Conservation (phyloP, 2,797 vertebrate species). For the Amphiprion clarkii region DNA sequence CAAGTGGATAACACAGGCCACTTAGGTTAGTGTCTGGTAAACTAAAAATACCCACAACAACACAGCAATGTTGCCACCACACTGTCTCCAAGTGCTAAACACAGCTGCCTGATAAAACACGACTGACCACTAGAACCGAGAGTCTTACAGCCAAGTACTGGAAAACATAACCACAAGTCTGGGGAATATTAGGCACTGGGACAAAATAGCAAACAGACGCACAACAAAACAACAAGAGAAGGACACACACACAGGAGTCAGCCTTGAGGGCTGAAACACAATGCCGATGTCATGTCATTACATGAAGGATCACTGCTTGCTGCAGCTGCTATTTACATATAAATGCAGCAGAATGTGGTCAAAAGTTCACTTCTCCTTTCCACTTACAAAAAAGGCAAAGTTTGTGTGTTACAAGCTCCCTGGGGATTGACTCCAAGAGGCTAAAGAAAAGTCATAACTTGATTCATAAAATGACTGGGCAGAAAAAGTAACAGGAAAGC, state of each 20-base stretch:
- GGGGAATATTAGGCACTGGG: constrained; percentile 40
- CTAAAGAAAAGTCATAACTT: constrained; percentile 21
- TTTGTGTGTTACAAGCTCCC: constrained; percentile 25
- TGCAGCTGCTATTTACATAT: constrained; percentile 82
- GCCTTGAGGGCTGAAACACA: constrained; percentile 63
- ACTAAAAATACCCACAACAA: constrained; percentile 65
- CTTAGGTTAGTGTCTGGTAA: constrained; percentile 35
- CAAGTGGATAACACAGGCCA: constrained; percentile 53
- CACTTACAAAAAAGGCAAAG: constrained; percentile 3
- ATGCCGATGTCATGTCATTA: constrained; percentile 73
- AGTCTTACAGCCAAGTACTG: constrained; percentile 27
- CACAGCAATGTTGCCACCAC: constrained; percentile 53
- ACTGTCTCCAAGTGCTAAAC: constrained; percentile 52
- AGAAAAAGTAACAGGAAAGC: constrained; percentile 52
- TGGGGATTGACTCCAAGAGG: constrained; percentile 16
- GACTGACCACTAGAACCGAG: constrained; percentile 52
- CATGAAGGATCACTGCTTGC: constrained; percentile 75
- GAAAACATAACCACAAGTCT: constrained; percentile 49
- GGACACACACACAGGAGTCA: constrained; percentile 34
- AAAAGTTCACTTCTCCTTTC: constrained; percentile 79
- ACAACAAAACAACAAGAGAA: constrained; percentile 25
- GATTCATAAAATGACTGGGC: constrained; percentile 61
- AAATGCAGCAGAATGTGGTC: constrained; percentile 83
- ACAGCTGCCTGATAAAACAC: constrained; percentile 57
- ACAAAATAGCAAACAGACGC: constrained; percentile 29